Conservation (phyloP, 2,797 vertebrate genomes). For the Ficedula albicollis region DNA sequence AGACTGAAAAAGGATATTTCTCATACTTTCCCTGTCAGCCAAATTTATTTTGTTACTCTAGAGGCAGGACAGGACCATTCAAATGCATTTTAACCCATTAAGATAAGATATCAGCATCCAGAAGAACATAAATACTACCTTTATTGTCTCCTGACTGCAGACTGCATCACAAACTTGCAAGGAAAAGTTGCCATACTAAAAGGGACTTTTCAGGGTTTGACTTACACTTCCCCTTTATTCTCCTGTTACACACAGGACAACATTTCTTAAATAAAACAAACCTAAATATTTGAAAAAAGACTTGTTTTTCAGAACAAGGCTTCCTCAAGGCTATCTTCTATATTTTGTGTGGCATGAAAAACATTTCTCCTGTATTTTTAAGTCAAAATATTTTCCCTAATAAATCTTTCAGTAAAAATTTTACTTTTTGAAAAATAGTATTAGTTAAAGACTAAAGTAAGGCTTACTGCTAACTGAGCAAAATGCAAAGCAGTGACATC, state of each 20-base stretch:
- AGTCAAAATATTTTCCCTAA: not conserved
- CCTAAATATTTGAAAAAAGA: not conserved
- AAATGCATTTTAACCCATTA: not conserved
- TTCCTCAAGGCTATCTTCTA: not conserved
- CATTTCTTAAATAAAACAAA: not conserved
- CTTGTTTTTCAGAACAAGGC: not conserved
- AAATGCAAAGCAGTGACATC: not conserved
- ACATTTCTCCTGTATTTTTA: not conserved
- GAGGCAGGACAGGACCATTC: not conserved
- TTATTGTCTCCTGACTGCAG: not conserved
- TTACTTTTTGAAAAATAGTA: not conserved
- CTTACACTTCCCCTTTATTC: not conserved
- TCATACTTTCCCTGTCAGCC: not conserved
- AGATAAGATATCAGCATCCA: not conserved
- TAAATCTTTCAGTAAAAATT: not conserved
- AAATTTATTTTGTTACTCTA: not conserved
- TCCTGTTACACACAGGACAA: not conserved
- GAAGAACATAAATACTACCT: not conserved
- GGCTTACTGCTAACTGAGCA: not conserved
- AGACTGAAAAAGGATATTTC: not conserved
- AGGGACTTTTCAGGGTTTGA: not conserved
- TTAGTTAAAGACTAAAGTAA: not conserved
- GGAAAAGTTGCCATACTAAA: not conserved
- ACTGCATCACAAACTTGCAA: not conserved
- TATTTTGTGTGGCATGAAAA: not conserved